Base-by-base conservation (phyloP, 2,888 invertebrate genomes). In the Amiota communis region DNA sequence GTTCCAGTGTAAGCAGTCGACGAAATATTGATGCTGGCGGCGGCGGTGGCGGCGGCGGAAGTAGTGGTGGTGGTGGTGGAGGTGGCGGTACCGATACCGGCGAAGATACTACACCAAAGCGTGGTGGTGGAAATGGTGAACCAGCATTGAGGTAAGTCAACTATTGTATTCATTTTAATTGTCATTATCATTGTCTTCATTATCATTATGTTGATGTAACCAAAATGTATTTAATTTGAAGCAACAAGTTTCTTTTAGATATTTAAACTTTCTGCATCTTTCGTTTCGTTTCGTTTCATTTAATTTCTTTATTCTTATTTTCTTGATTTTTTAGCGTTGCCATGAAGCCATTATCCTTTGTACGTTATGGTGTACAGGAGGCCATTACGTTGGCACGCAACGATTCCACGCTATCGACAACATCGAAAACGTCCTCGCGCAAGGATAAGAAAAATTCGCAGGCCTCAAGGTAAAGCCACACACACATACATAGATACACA, bases 321-420 rank as follows among this genome's bases (percentile, higher is more conserved):
- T 10, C 46, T 76, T 75, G 90, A 1, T 13, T n/a, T 20, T 11
- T 76, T 78, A 90, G 91, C 84, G 91, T 92, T 78, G 91, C 92
- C 79, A 96, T 95, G 90, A 96, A 96, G 88, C 90, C 90, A 68
- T 83, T 90, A 81, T 88, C 90, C 73, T 88, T 89, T 79, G 89
- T 90, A 61, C 88, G 89, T 49, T 89, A 88, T 64, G 90, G 90
- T 49, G 89, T 89, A 68, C 89, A 90, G 82, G 90, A 89, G 83
- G 90, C 90, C 77, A 87, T 90, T 85, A 87, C 89, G 78, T 84
- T 90, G 82, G 87, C 90, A 83, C 88, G 90, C 85, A 89, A 90
- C 84, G 90, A 90, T 84, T 90, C 90, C 87, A 93, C 93, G 80
- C 92, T 94, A 72, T 93, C 93, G 70, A 91, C 93, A 76, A 91